A percentile compares a stretch with the other conserved stretches of the same genome.
phyloP scores from a whole-genome alignment of 2,797 vertebrate genomes.

The Darevskia nairensis region DNA sequence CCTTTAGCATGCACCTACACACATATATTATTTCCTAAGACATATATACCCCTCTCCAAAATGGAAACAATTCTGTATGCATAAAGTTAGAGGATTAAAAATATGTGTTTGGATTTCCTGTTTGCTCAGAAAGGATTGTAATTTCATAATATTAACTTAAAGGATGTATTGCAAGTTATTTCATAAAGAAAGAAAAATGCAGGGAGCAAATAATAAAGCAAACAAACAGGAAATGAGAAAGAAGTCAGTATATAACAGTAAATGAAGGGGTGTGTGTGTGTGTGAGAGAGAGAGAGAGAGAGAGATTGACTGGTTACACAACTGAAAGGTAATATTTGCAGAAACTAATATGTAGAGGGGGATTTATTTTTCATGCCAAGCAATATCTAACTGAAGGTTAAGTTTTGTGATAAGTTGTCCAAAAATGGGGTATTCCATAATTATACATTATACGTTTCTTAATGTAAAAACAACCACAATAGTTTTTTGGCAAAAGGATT shows the following conservation, averaged over 20 bases:
- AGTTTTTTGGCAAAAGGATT: neutral
- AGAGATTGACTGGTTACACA: conserved; percentile 16
- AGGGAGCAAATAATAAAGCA: neutral
- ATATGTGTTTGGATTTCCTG: neutral
- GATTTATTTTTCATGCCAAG: neutral
- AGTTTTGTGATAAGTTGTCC: neutral
- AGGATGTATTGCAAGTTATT: neutral
- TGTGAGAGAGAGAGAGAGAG: no score
- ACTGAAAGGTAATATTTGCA: conserved; percentile 45
- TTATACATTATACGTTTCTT: neutral
- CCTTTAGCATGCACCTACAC: neutral
- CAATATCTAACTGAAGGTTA: neutral
- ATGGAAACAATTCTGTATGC: neutral
- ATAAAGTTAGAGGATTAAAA: neutral
- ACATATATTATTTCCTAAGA: neutral
- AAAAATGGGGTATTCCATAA: neutral
- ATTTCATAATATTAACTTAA: neutral
- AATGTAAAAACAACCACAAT: neutral
- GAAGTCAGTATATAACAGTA: neutral
- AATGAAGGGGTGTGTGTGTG: neutral
- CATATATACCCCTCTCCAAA: neutral
- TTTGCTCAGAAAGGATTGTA: neutral
- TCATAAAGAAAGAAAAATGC: conserved; percentile 3
- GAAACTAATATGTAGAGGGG: conserved; percentile 39
- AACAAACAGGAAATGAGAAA: neutral